Conservation (phyloP, 2,888 invertebrate genomes). For the Lapara coniferarum region DNA sequence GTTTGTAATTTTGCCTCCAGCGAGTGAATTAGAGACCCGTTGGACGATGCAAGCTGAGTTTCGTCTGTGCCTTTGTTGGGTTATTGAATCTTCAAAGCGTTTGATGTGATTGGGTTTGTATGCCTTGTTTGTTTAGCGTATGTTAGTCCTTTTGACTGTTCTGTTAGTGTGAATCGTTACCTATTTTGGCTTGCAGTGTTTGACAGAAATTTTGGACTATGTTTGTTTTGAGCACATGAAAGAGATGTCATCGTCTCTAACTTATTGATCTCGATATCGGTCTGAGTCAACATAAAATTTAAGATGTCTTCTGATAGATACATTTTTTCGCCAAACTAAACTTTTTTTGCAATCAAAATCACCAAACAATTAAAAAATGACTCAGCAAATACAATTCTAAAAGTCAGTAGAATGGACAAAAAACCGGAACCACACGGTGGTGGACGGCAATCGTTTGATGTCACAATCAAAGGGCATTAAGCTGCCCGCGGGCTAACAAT, state of each 20-base stretch:
- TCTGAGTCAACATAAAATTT: too few relatives aligned
- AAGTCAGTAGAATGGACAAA: background rate
- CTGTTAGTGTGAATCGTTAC: too few relatives aligned
- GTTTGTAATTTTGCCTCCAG: slow-evolving; percentile 43
- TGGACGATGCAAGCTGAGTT: background rate
- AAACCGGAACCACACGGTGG: background rate
- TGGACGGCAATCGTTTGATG: slow-evolving; percentile 18
- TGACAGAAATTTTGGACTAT: too few relatives aligned
- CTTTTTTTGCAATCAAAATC: too few relatives aligned
- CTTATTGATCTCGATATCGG: too few relatives aligned
- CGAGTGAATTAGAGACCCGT: background rate
- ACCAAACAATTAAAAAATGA: background rate
- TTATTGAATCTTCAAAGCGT: background rate
- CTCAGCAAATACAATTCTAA: background rate
- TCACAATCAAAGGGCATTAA: slow-evolving; percentile 16
- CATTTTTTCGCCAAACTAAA: too few relatives aligned
- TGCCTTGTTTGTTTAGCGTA: background rate
- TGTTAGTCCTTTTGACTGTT: background rate
- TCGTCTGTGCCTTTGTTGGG: too few relatives aligned
- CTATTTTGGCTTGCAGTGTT: too few relatives aligned
- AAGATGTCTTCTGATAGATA: too few relatives aligned
- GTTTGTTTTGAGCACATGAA: too few relatives aligned
- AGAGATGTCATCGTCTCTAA: too few relatives aligned
- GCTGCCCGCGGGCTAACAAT: background rate
- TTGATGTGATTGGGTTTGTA: background rate